phyloP scores from a whole-genome alignment of 2,797 vertebrate species.

The Petrocephalus sullivani region DNA sequence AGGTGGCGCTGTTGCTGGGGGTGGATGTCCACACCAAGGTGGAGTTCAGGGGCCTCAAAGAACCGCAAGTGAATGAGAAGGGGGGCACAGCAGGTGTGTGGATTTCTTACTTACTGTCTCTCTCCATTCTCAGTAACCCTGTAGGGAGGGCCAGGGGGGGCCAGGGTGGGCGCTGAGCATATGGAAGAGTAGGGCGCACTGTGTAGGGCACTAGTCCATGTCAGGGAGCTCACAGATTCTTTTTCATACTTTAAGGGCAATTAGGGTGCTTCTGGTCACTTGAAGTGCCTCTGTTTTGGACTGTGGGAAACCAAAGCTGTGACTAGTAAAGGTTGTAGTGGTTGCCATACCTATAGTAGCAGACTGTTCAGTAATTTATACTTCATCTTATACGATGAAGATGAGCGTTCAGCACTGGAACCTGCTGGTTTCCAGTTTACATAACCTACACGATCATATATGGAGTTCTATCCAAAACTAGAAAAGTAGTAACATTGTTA shows the following conservation, averaged over 20 bases:
- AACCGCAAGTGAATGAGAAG: constrained; percentile 47
- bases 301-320: background rate
- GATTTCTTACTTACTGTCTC: background rate
- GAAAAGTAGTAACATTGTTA: background rate
- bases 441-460: background rate
- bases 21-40: constrained; percentile 83
- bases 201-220: background rate
- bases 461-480: background rate
- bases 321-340: background rate
- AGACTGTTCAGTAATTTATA: background rate
- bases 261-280: background rate
- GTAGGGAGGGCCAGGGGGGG: background rate
- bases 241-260: background rate
- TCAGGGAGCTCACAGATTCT: background rate
- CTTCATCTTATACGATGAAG: background rate
- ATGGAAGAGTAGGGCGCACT: background rate
- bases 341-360: background rate
- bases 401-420: background rate
- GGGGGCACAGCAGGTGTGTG: constrained; percentile 43
- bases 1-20: constrained; percentile 81
- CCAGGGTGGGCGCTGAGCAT: too few species aligned
- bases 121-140: background rate
- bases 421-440: background rate
- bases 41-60: constrained; percentile 65
- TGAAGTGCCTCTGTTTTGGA: background rate